Evolutionary conservation across 2,113 vertebrate species (phyloP).

Genomic region (Sylvietta virens): DNA sequence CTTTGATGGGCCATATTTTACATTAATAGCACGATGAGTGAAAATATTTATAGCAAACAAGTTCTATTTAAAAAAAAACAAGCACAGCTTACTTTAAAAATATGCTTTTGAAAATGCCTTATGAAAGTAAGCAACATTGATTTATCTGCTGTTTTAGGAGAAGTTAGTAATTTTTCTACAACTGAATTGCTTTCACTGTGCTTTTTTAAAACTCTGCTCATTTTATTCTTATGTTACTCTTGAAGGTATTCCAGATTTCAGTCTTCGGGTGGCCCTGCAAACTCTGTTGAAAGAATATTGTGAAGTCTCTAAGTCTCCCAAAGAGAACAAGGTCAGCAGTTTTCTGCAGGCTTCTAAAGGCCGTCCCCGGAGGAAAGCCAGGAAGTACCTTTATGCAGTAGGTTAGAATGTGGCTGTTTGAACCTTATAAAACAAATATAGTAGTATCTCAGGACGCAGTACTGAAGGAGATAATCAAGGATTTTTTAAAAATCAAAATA

Average conservation of each 20-base stretch:
- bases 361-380: conserved; percentile 92
- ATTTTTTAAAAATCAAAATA: background rate
- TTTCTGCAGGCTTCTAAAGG: conserved; percentile 86
- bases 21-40: background rate
- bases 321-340: conserved; percentile 89
- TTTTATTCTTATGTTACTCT: background rate
- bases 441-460: background rate
- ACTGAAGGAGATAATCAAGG: background rate
- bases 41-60: background rate
- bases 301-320: conserved; percentile 88
- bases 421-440: conserved; percentile 34
- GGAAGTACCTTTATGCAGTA: conserved; percentile 97
- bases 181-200: background rate
- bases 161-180: background rate
- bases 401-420: conserved; percentile 74
- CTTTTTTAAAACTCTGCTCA: background rate
- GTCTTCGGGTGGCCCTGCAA: conserved; percentile 94
- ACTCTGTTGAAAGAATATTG: conserved; percentile 96
- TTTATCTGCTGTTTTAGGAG: background rate
- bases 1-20: background rate
- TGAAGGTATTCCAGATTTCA: conserved; percentile 91
- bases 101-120: background rate
- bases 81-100: background rate
- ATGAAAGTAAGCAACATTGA: background rate
- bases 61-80: background rate